Conservation (phyloP, 1,140 invertebrate genomes). For the Calephelis virginiensis region DNA sequence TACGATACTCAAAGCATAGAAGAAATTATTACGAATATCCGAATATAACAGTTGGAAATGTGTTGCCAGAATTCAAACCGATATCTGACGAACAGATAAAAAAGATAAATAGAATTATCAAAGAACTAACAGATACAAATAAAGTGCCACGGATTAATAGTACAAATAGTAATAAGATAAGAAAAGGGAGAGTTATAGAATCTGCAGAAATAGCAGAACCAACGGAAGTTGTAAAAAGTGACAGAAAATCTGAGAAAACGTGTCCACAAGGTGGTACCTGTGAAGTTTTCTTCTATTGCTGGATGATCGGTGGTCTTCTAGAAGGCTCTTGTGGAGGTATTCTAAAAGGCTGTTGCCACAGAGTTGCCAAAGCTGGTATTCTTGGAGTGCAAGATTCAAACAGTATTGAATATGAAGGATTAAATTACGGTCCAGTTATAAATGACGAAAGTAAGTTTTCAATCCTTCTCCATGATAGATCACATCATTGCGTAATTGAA, state of each 20-base stretch:
- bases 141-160: slow-evolving; percentile 32
- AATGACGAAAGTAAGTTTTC: slow-evolving; percentile 86
- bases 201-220: slow-evolving; percentile 40
- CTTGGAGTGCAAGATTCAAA: slow-evolving; percentile 80
- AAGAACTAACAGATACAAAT: slow-evolving; percentile 47
- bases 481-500: slow-evolving; percentile 42
- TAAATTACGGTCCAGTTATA: slow-evolving; percentile 83
- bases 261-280: slow-evolving; percentile 88
- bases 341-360: slow-evolving; percentile 92
- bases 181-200: slow-evolving; percentile 56
- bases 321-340: slow-evolving; percentile 91
- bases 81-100: slow-evolving; percentile 67
- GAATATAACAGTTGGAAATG: slow-evolving; percentile 44
- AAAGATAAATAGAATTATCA: slow-evolving; percentile 58
- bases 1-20: slow-evolving; percentile 36
- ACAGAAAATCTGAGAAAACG: slow-evolving; percentile 73
- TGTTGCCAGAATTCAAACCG: slow-evolving; percentile 64
- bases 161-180: slow-evolving; percentile 38
- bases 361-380: slow-evolving; percentile 85
- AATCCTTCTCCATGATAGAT: slow-evolving; percentile 27
- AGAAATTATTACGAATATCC: slow-evolving; percentile 47
- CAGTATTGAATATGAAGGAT: slow-evolving; percentile 61
- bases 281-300: slow-evolving; percentile 95
- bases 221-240: slow-evolving; percentile 43
- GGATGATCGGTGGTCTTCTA: slow-evolving; percentile 92